Conservation (phyloP, 2,888 invertebrate species). For the Tinea semifulvella region DNA sequence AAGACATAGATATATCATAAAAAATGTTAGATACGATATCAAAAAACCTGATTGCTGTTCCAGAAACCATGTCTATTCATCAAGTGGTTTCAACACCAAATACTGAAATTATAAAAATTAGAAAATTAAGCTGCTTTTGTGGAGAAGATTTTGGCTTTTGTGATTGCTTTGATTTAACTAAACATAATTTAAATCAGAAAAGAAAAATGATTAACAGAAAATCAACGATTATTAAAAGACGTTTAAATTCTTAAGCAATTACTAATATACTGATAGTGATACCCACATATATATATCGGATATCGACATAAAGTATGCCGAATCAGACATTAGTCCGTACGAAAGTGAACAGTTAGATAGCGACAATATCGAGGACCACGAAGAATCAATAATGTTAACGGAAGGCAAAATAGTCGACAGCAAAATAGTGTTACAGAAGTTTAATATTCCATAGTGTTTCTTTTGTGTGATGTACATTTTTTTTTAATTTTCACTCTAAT, state of each 20-base stretch:
- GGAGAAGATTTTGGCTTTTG: no score
- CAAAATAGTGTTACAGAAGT: conserved; percentile 1
- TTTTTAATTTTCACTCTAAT: no score
- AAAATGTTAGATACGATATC: conserved; percentile 13
- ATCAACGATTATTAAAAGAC: conserved; percentile 17
- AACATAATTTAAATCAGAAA: no score
- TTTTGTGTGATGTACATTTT: no score
- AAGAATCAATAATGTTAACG: conserved; percentile 14
- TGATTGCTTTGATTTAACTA: no score
- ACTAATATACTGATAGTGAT: conserved; percentile 12
- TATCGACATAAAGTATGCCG: conserved; percentile 16
- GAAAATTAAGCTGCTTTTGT: no score
- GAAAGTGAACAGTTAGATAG: conserved; percentile 13
- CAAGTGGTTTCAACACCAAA: no score
- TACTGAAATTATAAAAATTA: no score
- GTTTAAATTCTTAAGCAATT: conserved; percentile 13
- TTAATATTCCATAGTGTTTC: no score
- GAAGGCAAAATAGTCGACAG: conserved; percentile 14
- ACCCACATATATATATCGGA: conserved; percentile 14
- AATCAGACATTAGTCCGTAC: conserved; percentile 16
- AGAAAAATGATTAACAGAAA: no score
- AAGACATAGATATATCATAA: conserved; percentile 10
- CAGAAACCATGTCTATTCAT: no score
- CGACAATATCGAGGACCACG: conserved; percentile 13
- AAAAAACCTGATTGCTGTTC: no score